Evolutionary conservation across 2,113 vertebrate species (phyloP).

Genomic region (Petroica traversi): DNA sequence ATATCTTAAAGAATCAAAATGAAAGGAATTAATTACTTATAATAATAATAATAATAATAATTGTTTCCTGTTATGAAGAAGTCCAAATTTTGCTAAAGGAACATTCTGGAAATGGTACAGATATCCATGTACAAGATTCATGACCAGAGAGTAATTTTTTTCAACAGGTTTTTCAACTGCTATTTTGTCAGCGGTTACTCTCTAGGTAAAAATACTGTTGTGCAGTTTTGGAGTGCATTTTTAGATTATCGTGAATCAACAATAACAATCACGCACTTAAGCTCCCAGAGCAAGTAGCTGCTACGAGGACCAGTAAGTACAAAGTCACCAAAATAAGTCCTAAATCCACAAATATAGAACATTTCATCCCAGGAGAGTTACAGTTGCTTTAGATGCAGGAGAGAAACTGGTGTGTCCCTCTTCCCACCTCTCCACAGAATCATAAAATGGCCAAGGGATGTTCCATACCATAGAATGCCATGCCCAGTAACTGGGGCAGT

Average conservation of each 20-base stretch:
- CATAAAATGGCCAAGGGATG: neutral
- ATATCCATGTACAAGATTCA: neutral
- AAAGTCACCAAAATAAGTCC: neutral
- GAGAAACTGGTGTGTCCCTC: neutral
- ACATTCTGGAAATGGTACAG: neutral
- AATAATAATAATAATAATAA: neutral
- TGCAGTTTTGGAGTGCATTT: neutral
- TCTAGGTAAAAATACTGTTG: neutral
- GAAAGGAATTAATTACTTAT: neutral
- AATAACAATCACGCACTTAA: neutral
- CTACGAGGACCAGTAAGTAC: neutral
- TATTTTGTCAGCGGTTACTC: neutral
- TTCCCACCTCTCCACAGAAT: neutral
- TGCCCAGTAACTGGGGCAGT: neutral
- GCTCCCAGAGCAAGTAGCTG: neutral
- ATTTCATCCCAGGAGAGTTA: neutral
- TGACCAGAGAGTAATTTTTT: neutral
- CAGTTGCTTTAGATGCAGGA: neutral
- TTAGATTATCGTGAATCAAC: rapidly evolving
- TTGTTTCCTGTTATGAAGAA: neutral
- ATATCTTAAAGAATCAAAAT: neutral
- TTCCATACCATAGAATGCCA: neutral
- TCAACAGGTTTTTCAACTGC: neutral
- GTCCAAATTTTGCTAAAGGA: neutral
- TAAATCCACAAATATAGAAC: neutral